phyloP scores from a whole-genome alignment of 2,113 vertebrate species.

The Plestiodon gilberti region DNA sequence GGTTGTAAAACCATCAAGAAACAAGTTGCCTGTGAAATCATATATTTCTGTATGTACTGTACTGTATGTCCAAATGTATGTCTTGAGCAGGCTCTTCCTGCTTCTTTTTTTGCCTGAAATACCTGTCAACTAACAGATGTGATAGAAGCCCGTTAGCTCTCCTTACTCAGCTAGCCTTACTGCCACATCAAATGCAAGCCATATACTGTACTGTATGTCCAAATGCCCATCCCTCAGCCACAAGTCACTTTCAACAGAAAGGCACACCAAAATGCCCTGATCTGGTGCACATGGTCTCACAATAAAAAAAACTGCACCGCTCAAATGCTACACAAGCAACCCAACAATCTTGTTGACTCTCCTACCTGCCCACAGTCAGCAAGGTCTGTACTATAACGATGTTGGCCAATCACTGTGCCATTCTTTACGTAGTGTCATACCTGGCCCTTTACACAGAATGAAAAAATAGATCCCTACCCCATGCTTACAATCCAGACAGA shows the following conservation, averaged over 20 bases:
- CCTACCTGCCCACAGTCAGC: background rate
- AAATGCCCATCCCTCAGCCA: background rate
- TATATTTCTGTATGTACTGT: too few relatives aligned
- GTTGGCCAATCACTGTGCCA: background rate
- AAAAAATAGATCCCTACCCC: too few relatives aligned
- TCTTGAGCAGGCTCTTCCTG: background rate
- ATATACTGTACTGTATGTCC: background rate
- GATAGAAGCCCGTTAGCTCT: background rate
- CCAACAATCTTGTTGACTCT: background rate
- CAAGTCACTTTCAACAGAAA: too few relatives aligned
- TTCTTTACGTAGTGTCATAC: too few relatives aligned
- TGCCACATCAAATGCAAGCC: background rate
- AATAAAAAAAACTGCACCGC: background rate
- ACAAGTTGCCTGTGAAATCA: background rate
- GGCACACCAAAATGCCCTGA: background rate
- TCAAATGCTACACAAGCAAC: background rate
- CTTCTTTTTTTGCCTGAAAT: too few relatives aligned
- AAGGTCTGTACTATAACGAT: background rate
- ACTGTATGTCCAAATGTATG: too few relatives aligned
- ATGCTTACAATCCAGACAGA: too few relatives aligned
- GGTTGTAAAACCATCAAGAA: background rate
- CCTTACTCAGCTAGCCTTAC: too few relatives aligned
- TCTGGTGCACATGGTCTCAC: background rate
- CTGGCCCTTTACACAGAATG: too few relatives aligned
- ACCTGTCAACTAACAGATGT: background rate